These are phyloP conservation scores for Chironomus striatipennis DNA, from an alignment of 1,140 invertebrate species.

Conservation along the genomic window DNA sequence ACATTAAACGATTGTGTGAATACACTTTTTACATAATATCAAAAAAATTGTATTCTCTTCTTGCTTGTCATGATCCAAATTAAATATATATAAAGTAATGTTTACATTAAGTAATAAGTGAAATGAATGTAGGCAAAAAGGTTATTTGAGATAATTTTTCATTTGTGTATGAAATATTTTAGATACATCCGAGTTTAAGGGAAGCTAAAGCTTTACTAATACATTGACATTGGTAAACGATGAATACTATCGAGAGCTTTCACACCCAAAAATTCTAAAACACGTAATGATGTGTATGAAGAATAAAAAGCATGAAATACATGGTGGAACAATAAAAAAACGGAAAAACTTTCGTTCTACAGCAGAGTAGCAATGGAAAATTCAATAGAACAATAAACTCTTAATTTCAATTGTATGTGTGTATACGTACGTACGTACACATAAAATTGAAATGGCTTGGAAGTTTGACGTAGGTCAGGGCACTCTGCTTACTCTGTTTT, in stretches of 20 bases:
- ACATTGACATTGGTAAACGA: background rate
- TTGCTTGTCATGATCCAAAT: too few species aligned
- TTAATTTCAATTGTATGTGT: slow-evolving; percentile 20
- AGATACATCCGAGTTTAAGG: background rate
- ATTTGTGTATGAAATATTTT: too few species aligned
- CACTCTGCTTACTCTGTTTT: slow-evolving; percentile 1
- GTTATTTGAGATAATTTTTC: too few species aligned
- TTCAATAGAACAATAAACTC: slow-evolving; percentile 23
- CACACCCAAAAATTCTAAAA: background rate
- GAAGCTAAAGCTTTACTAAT: background rate
- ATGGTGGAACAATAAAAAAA: background rate
- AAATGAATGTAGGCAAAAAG: too few species aligned
- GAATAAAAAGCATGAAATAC: background rate
- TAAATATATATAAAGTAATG: too few species aligned
- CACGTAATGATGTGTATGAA: background rate
- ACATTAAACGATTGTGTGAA: background rate
- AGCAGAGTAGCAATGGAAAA: background rate
- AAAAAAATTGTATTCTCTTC: too few species aligned
- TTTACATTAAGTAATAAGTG: too few species aligned
- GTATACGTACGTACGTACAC: slow-evolving; percentile 1
- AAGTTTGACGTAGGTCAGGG: slow-evolving; percentile 22
- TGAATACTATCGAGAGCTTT: background rate
- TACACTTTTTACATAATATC: too few species aligned
- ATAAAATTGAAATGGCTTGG: background rate
- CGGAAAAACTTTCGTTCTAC: background rate